Base-by-base conservation (phyloP, 2,797 vertebrate genomes). In the Molossus alvarezi region DNA sequence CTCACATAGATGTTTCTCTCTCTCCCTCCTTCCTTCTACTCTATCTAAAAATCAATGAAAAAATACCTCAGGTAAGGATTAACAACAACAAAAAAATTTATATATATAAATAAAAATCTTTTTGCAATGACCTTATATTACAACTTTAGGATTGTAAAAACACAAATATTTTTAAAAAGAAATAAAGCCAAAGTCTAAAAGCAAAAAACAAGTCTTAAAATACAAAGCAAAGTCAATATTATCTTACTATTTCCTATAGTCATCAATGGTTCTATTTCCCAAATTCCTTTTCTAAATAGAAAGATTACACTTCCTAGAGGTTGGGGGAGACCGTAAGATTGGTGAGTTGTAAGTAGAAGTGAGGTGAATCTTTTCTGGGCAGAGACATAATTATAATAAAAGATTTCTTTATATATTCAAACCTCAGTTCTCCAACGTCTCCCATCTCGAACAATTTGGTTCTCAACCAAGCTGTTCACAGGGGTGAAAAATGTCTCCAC, bases 181-280 rank as follows among this genome's bases (percentile, higher is more conserved):
- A 87, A 88, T 65, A 81, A 90, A 90, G 62, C 37, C 55, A 90
- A 94, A 92, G 53, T 67, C 53, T 67, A 11, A 83, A 90, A 45
- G 41, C 51, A 83, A 95, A 86, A 85, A 87, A 64, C 15, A 96
- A 89, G 14, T 75, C 33, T 71, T 88, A 88, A 93, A 91, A 91
- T 41, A 71, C 29, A 89, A 91, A 90, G 20, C 25, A 58, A 95
- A 89, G 23, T 41, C n/a, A 93, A 93, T 6, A 55, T 89, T 80
- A 83, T 91, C 82, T 93, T 82, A 67, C n/a, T 83, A 76, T 6
- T 72, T 92, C 48, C 45, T 92, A 20, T 1, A 86, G 13, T 62
- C 60, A 92, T 62, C 60, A 91, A 5, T 67, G 23, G 37, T 92
- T 15, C 67, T 65, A 6, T 51, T 92, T 62, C 48, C 48, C 79